A percentile compares a stretch with the other conserved stretches of the same genome.
Conservation (phyloP, 2,888 invertebrate genomes). For the Tillus elongatus region DNA sequence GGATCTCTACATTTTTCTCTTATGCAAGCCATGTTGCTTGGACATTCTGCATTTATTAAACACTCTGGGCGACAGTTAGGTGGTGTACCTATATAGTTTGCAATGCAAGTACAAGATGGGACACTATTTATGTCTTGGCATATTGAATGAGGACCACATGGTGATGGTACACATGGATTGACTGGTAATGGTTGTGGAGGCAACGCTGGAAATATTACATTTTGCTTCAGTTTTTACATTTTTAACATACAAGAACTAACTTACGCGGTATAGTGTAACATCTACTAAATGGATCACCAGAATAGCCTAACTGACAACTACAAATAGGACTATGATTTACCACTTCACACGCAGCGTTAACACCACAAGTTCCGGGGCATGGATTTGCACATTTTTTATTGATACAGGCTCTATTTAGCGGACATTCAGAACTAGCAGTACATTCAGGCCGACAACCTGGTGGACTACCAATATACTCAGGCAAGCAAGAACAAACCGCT, state of each 20-base stretch:
- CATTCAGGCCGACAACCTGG: conserved; percentile 56
- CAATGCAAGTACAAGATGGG: conserved; percentile 55
- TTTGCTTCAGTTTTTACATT: background rate
- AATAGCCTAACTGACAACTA: conserved; percentile 55
- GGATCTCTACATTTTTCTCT: conserved; percentile 51
- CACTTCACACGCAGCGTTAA: conserved; percentile 58
- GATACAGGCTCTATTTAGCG: conserved; percentile 55
- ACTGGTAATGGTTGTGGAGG: conserved; percentile 29
- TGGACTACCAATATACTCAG: conserved; percentile 33
- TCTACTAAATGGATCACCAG: conserved; percentile 53
- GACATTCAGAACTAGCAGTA: conserved; percentile 55
- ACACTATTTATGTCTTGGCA: conserved; percentile 52
- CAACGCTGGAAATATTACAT: background rate
- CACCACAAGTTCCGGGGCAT: conserved; percentile 60
- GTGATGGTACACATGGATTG: conserved; percentile 62
- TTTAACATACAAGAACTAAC: conserved; percentile 12
- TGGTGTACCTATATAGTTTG: conserved; percentile 51
- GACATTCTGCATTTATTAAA: conserved; percentile 53
- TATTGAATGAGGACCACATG: conserved; percentile 71
- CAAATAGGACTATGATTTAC: conserved; percentile 66
- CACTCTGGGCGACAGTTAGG: conserved; percentile 61
- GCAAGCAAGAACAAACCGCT: conserved; percentile 39
- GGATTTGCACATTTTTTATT: conserved; percentile 61
- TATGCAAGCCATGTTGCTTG: conserved; percentile 49
- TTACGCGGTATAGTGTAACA: conserved; percentile 32